Conservation (phyloP, 2,113 vertebrate species). For the Pelvicachromis taeniatus region DNA sequence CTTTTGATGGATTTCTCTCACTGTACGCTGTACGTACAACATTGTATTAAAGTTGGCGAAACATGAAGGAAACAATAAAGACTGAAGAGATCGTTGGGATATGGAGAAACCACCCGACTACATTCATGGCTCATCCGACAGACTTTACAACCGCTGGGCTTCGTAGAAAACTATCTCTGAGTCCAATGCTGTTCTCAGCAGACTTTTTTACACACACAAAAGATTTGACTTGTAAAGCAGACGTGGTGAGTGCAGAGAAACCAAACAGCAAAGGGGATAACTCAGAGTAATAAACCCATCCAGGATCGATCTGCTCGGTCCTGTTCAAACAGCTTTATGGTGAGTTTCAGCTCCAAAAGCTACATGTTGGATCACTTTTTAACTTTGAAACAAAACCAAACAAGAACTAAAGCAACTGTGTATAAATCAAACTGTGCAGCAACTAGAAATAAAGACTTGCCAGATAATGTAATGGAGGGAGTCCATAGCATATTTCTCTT, state of each 20-base stretch:
- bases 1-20: background rate
- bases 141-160: background rate
- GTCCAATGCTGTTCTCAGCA: fast-evolving
- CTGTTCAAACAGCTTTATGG: background rate
- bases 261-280: background rate
- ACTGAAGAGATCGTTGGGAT: background rate
- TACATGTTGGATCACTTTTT: background rate
- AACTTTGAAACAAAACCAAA: background rate
- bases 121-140: background rate
- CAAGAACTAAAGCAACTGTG: background rate
- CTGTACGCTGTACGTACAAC: background rate
- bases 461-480: background rate
- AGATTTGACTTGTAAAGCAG: background rate
- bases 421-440: background rate
- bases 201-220: background rate
- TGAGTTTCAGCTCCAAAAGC: background rate
- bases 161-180: background rate
- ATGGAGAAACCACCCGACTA: background rate
- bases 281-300: background rate
- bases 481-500: background rate
- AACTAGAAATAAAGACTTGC: background rate
- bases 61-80: background rate
- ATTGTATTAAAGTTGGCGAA: background rate
- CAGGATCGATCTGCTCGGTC: fast-evolving
- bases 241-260: fast-evolving